These are phyloP conservation scores for Dromiciops gliroides DNA, from an alignment of 2,113 vertebrate species.

Conservation along the genomic window DNA sequence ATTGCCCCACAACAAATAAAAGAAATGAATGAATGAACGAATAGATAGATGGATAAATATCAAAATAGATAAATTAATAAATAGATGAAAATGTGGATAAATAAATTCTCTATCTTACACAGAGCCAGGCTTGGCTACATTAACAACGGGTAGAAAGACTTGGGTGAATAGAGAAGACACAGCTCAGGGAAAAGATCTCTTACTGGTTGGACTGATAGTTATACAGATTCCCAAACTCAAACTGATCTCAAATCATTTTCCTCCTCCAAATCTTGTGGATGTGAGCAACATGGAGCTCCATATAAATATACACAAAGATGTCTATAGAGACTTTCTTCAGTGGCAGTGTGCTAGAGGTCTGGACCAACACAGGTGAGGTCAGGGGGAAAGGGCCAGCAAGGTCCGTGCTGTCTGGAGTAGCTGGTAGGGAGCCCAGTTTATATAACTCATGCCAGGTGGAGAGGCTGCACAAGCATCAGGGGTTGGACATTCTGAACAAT, in stretches of 20 bases:
- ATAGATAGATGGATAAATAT: too few species aligned
- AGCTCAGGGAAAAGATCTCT: not conserved
- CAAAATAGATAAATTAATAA: too few species aligned
- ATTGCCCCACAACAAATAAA: too few species aligned
- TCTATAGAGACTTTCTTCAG: not conserved
- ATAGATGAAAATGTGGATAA: too few species aligned
- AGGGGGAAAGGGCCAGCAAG: not conserved
- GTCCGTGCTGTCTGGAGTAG: not conserved
- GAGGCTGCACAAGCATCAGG: not conserved
- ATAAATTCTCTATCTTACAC: not conserved
- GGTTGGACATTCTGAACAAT: not conserved
- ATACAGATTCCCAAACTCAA: not conserved
- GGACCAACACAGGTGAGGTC: not conserved
- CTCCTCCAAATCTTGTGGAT: not conserved
- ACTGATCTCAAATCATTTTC: not conserved
- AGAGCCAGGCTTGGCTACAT: not conserved
- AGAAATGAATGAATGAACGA: too few species aligned
- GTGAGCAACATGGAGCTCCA: not conserved
- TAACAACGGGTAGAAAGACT: not conserved
- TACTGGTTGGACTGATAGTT: not conserved
- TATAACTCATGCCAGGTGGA: not conserved
- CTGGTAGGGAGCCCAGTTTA: not conserved
- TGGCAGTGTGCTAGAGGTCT: not conserved
- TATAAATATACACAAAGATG: not conserved
- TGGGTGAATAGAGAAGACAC: not conserved